Evolutionary conservation across 2,888 invertebrate species (phyloP).

Genomic region (Brenthis hecate): DNA sequence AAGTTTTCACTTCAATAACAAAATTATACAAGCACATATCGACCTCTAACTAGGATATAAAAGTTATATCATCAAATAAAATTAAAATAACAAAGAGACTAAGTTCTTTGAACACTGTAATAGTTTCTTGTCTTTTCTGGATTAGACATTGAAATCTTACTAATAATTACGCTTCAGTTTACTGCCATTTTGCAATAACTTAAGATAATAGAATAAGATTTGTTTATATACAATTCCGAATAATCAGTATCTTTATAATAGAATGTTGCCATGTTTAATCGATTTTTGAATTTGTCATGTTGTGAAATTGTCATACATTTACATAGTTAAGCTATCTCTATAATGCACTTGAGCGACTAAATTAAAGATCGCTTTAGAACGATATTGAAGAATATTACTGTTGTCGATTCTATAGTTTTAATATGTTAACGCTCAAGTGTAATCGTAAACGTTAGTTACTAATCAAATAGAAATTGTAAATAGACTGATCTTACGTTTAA

Average conservation of each 20-base stretch:
- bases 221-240: conserved; percentile 34
- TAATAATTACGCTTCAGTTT: conserved; percentile 41
- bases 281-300: conserved; percentile 34
- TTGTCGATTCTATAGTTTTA: too few species aligned
- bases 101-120: not conserved
- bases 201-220: conserved; percentile 37
- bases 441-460: conserved; percentile 34
- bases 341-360: conserved; percentile 20
- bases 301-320: conserved; percentile 26
- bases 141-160: conserved; percentile 16
- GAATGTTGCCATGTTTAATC: conserved; percentile 34
- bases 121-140: conserved; percentile 1
- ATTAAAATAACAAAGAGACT: too few species aligned
- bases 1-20: not conserved
- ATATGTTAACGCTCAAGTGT: conserved; percentile 34
- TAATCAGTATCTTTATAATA: conserved; percentile 31
- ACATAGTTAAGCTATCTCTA: conserved; percentile 28
- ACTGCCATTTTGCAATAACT: conserved; percentile 46
- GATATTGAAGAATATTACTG: not conserved
- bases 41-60: not conserved
- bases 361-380: not conserved
- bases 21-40: conserved; percentile 13
- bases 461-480: conserved; percentile 45
- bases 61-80: too few species aligned
- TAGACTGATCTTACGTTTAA: conserved; percentile 74